Percentiles rank a stretch among this genome's conserved stretches.
phyloP scores from a whole-genome alignment of 2,113 vertebrate genomes.

The Amblyornis subalaris region DNA sequence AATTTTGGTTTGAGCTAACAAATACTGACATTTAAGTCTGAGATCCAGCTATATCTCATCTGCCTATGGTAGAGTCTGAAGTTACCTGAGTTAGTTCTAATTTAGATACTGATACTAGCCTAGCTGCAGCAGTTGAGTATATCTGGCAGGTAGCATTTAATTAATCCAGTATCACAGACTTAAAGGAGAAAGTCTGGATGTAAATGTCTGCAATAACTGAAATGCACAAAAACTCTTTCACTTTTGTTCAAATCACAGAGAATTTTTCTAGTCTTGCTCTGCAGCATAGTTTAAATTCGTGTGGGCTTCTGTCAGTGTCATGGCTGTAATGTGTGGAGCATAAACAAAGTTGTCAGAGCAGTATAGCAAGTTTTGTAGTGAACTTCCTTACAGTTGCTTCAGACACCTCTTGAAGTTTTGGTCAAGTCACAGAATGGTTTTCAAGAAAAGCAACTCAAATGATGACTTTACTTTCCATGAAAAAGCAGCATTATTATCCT shows the following conservation, averaged over 20 bases:
- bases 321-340: not conserved
- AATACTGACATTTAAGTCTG: not conserved
- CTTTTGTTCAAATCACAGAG: not conserved
- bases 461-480: not conserved
- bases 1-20: not conserved
- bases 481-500: not conserved
- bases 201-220: not conserved
- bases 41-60: not conserved
- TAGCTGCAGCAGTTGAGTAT: not conserved
- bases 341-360: not conserved
- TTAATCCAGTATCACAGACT: rapidly evolving
- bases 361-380: not conserved
- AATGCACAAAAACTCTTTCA: not conserved
- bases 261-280: not conserved
- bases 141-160: not conserved
- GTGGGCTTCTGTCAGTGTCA: not conserved
- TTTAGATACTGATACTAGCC: not conserved
- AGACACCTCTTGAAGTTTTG: not conserved
- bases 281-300: not conserved
- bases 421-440: not conserved
- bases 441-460: not conserved
- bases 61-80: not conserved
- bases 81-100: not conserved
- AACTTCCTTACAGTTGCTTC: not conserved
- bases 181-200: not conserved